Base-by-base conservation (phyloP, 2,113 vertebrate genomes). In the Phrynocephalus versicolor region DNA sequence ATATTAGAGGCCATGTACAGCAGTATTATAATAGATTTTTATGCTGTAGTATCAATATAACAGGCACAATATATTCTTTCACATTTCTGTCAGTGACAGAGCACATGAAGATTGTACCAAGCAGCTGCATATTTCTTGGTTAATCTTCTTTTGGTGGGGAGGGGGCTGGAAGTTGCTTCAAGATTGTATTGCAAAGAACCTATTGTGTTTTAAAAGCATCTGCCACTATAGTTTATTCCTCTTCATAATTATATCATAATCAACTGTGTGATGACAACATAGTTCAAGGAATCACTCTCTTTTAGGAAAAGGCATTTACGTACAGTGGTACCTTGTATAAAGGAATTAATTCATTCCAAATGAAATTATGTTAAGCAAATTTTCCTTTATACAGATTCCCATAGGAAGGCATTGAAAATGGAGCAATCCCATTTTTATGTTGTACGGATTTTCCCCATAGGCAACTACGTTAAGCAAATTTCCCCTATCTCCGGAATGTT, bases 1-100 rank as follows among this genome's bases (percentile, higher is more conserved):
- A 78, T 87, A 79, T 81, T 84, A 19, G 16, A 87, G 81, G 84
- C 82, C 27, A 62, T 33, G 1, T 65, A 72, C 51, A 72, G 72
- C 30, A n/a, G 15, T 0, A 67, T 37, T 82, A 7, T 39, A 19
- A 21, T 8, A 67, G 55, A 60, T 39, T 30, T 33, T 51, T 71
- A 13, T 39, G 75, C 60, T 67, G 41, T 13, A 51, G 35, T 8
- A 57, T 7, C 23, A 77, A 77, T 4, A 21, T 33, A 33, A 51
- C n/a, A 55, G 60, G n/a, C n/a, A n/a, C n/a, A n/a, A 30, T 15
- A n/a, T 62, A 69, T 41, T 39, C 55, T 39, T 69, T 69, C 51
- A 27, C 25, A 13, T 57, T 77, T 77, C 9, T 67, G 30, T 57
- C 57, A 41, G 62, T 8, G 27, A 82, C 12, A 27, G 2, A 1